phyloP scores from a whole-genome alignment of 2,888 invertebrate genomes.

The Caenorhabditis doughertyi region DNA sequence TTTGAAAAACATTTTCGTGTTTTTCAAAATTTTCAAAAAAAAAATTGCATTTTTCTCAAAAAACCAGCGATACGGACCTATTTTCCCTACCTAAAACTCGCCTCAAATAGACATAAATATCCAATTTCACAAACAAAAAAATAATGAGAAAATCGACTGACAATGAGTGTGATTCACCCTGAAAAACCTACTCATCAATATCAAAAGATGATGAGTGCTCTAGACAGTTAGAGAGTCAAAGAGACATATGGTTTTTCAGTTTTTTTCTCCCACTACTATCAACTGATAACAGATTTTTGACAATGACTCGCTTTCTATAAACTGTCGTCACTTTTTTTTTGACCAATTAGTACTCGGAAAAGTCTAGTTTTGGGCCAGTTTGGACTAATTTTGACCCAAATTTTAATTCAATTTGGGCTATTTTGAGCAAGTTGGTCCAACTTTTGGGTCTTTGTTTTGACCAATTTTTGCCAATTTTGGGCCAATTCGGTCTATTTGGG shows the following conservation, averaged over 20 bases:
- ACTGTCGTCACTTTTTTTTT: not conserved
- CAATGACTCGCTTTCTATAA: not conserved
- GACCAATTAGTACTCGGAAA: not conserved
- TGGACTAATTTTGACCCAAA: too few species aligned
- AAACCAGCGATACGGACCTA: not conserved
- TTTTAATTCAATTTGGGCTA: too few species aligned
- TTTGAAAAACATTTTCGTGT: not conserved
- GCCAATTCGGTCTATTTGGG: too few species aligned
- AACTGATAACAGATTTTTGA: slow-evolving; percentile 12
- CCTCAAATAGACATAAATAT: too few species aligned
- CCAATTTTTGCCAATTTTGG: too few species aligned
- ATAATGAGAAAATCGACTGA: not conserved
- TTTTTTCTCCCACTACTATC: too few species aligned
- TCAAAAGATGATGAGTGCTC: slow-evolving; percentile 19
- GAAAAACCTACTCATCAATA: slow-evolving; percentile 18
- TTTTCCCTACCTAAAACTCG: not conserved
- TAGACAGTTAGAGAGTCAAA: slow-evolving; percentile 29
- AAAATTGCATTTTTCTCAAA: too few species aligned
- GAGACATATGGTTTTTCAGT: slow-evolving; percentile 22
- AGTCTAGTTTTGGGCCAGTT: too few species aligned
- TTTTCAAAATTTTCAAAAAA: not conserved
- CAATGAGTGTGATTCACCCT: slow-evolving; percentile 7
- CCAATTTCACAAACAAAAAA: not conserved
- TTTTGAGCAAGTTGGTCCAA: too few species aligned
- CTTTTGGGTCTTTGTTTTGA: too few species aligned